These are phyloP conservation scores for Hipparchia sbordonii DNA, from an alignment of 2,888 invertebrate species.

Conservation along the genomic window DNA sequence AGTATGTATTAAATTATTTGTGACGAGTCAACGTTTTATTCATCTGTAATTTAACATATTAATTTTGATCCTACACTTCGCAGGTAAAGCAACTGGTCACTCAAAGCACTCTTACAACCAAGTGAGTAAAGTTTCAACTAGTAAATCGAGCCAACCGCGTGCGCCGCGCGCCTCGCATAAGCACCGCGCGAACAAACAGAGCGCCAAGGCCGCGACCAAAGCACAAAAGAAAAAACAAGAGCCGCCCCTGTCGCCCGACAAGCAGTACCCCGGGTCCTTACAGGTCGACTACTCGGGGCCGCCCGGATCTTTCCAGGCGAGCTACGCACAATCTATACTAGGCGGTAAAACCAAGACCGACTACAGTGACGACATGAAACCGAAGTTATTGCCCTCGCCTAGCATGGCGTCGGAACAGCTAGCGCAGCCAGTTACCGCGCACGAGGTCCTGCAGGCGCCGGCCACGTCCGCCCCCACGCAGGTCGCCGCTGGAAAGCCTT, in stretches of 20 bases:
- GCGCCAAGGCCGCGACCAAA: slow-evolving; percentile 47
- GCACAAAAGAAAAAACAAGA: slow-evolving; percentile 65
- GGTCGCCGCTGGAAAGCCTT: slow-evolving; percentile 60
- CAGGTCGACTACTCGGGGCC: slow-evolving; percentile 68
- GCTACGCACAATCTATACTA: slow-evolving; percentile 72
- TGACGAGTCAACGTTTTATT: neutral
- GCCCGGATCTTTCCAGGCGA: slow-evolving; percentile 75
- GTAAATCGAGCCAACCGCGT: slow-evolving; percentile 71
- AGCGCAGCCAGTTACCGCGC: slow-evolving; percentile 63
- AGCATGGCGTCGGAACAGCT: slow-evolving; percentile 67
- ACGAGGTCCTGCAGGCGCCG: slow-evolving; percentile 52
- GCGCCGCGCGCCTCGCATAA: slow-evolving; percentile 59
- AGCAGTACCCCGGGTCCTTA: slow-evolving; percentile 57
- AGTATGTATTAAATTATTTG: slow-evolving; percentile 52
- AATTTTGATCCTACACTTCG: slow-evolving; percentile 21
- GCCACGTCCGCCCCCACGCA: slow-evolving; percentile 58
- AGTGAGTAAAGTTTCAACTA: slow-evolving; percentile 80
- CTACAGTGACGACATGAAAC: slow-evolving; percentile 64
- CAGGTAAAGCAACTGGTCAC: slow-evolving; percentile 77
- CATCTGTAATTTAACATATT: neutral
- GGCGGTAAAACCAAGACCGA: slow-evolving; percentile 66
- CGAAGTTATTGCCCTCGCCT: slow-evolving; percentile 62
- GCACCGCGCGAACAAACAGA: slow-evolving; percentile 58
- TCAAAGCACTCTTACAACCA: slow-evolving; percentile 80
- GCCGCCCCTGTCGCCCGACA: slow-evolving; percentile 57